These are phyloP conservation scores for Danio albolineatus DNA, from an alignment of 2,797 vertebrate genomes.

Conservation along the genomic window DNA sequence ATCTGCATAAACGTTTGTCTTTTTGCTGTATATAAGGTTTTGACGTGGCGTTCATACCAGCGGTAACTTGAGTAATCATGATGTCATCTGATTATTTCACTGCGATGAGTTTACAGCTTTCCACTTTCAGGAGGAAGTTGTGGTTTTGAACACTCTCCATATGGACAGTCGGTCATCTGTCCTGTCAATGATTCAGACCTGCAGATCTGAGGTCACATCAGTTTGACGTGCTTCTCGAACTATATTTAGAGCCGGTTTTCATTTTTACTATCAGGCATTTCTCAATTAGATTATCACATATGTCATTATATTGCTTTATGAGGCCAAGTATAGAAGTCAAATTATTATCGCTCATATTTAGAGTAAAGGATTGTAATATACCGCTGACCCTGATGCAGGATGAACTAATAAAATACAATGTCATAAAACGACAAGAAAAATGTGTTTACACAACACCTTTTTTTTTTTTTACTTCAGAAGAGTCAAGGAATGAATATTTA, in stretches of 20 bases:
- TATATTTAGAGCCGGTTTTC: not conserved
- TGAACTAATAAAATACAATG: not conserved
- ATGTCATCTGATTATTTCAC: constrained; percentile 5
- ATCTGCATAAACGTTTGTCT: not conserved
- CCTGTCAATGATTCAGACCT: constrained; percentile 26
- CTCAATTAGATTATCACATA: not conserved
- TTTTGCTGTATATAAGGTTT: not conserved
- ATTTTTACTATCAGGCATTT: not conserved
- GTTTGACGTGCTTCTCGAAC: constrained; percentile 1
- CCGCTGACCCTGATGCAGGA: not conserved
- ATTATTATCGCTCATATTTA: not conserved
- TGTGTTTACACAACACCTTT: too few species aligned
- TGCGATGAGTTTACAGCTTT: constrained; percentile 1
- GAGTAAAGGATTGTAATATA: not conserved
- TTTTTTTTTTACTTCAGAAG: too few species aligned
- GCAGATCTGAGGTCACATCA: not conserved
- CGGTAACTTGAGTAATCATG: not conserved
- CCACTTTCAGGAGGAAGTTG: constrained; percentile 13
- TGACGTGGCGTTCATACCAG: constrained; percentile 5
- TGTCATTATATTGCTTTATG: constrained; percentile 1
- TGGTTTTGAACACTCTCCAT: constrained; percentile 2
- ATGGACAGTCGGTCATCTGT: not conserved
- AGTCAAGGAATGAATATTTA: too few species aligned
- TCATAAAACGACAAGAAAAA: too few species aligned
- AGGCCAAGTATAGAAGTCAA: not conserved